Percentiles rank a stretch among this genome's conserved stretches.
Evolutionary conservation across 2,888 invertebrate genomes (phyloP).

Genomic region (Acanthosepion pharaonis): DNA sequence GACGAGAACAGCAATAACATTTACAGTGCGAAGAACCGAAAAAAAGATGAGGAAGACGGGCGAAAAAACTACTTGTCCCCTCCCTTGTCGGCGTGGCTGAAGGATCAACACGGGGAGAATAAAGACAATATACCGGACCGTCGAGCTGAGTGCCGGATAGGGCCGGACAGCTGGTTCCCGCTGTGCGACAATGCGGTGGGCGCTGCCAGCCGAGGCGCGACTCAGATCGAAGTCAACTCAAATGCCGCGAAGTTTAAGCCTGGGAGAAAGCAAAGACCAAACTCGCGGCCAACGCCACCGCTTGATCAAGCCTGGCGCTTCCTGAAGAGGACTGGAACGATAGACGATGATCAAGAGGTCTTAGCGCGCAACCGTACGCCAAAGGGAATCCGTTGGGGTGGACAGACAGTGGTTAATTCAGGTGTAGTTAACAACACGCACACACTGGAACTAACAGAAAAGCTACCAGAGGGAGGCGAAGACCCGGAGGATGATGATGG

Average conservation of each 20-base stretch:
- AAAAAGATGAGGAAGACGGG: not conserved
- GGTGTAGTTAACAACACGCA: not conserved
- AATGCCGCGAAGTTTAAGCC: not conserved
- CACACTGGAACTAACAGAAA: not conserved
- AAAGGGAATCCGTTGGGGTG: not conserved
- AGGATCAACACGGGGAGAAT: not conserved
- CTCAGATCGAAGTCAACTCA: slow-evolving; percentile 23
- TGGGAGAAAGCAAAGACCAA: not conserved
- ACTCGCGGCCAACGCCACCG: not conserved
- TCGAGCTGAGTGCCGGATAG: not conserved
- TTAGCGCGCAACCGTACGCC: not conserved
- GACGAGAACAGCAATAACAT: not conserved
- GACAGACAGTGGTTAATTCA: not conserved
- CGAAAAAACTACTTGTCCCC: not conserved
- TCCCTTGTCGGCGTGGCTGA: not conserved
- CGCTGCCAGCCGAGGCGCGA: slow-evolving; percentile 4
- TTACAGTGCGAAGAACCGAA: not conserved
- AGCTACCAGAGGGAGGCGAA: not conserved
- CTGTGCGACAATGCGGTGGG: not conserved
- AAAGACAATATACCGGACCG: not conserved
- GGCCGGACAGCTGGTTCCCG: not conserved
- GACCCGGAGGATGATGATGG: not conserved
- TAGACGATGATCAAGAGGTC: not conserved
- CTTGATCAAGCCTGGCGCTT: not conserved
- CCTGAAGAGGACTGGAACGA: not conserved